Conservation (phyloP, 2,113 vertebrate species). For the Pseudopodoces humilis region DNA sequence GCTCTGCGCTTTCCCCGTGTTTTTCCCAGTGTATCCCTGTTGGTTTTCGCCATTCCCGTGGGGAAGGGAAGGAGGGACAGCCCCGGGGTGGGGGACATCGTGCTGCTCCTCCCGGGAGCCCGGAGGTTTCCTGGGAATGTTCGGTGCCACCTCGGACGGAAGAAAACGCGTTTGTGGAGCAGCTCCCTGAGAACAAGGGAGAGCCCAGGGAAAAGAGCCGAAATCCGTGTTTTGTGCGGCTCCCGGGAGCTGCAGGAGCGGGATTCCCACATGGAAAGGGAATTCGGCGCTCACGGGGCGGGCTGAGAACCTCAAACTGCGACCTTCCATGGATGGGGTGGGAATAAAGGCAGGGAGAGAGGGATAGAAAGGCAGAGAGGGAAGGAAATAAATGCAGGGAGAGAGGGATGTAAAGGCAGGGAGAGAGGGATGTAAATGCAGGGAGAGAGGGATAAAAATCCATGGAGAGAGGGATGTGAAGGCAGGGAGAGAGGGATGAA, state of each 20-base stretch:
- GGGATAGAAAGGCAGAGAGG: neutral
- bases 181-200: neutral
- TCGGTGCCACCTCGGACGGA: neutral
- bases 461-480: neutral
- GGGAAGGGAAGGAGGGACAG: neutral
- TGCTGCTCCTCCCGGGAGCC: neutral
- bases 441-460: neutral
- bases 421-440: no score
- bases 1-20: neutral
- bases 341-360: neutral
- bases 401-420: neutral
- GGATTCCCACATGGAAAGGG: neutral
- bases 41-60: rapidly evolving
- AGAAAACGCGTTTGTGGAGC: neutral
- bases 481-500: neutral
- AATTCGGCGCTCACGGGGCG: neutral
- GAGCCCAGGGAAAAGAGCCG: neutral
- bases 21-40: neutral
- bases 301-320: neutral
- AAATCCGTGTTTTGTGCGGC: neutral
- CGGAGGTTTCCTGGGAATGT: neutral
- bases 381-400: neutral
- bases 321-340: neutral
- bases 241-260: neutral
- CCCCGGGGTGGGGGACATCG: rapidly evolving